Conservation (phyloP, 1,140 invertebrate species). For the Halotydeus destructor region DNA sequence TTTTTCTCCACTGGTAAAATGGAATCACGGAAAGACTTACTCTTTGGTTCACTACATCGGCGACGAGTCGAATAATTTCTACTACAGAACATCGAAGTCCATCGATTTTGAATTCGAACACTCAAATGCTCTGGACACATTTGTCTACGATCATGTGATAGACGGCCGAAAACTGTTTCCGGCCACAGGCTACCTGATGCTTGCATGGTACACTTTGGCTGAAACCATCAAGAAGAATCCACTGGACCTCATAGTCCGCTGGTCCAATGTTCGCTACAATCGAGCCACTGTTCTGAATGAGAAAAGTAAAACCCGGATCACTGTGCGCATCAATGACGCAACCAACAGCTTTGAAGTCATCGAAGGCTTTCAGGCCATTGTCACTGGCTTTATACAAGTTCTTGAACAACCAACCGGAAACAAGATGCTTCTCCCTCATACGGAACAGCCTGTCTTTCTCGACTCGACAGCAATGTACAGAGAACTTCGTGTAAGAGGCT, state of each 20-base stretch:
- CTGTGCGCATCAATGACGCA: constrained; percentile 65
- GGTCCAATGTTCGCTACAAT: constrained; percentile 31
- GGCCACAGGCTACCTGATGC: constrained; percentile 34
- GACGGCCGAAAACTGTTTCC: constrained; percentile 34
- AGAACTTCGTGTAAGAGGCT: constrained; percentile 71
- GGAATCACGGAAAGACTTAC: constrained; percentile 74
- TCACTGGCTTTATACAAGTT: constrained; percentile 21
- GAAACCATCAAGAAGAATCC: too few species aligned
- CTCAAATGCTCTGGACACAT: too few species aligned
- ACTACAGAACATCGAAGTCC: too few species aligned
- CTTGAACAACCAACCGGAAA: too few species aligned
- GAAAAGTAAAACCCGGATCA: constrained; percentile 39
- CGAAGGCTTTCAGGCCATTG: constrained; percentile 57
- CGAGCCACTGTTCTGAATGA: constrained; percentile 31
- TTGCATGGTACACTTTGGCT: too few species aligned
- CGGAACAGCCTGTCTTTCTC: constrained; percentile 35
- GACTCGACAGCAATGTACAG: constrained; percentile 66
- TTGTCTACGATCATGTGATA: constrained; percentile 30
- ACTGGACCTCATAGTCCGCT: too few species aligned
- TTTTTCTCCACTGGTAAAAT: constrained; percentile 54
- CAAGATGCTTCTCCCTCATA: too few species aligned
- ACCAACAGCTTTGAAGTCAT: constrained; percentile 77
- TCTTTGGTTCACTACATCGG: too few species aligned
- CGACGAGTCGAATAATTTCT: too few species aligned
- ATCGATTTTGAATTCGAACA: too few species aligned